Percentiles rank a stretch among this genome's conserved stretches.
Conservation (phyloP, 2,797 vertebrate species). For the Manis pentadactyla region DNA sequence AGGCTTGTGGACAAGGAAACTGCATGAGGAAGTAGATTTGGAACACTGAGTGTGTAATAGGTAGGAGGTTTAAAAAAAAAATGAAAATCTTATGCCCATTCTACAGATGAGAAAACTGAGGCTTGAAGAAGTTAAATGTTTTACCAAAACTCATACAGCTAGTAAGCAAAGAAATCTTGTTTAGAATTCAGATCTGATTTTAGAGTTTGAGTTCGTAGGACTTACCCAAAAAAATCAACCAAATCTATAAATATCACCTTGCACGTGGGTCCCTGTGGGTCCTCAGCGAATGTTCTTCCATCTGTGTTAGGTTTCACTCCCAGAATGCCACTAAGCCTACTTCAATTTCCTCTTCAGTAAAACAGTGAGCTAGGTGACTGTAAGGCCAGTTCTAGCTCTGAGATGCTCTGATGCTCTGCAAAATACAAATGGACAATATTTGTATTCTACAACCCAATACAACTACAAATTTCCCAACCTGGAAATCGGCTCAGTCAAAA, state of each 20-base stretch:
- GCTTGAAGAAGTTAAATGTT: neutral
- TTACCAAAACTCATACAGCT: neutral
- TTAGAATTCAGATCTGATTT: neutral
- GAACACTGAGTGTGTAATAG: neutral
- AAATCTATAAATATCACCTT: neutral
- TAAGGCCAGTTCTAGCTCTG: neutral
- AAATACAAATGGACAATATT: neutral
- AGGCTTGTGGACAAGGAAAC: neutral
- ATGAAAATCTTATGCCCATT: neutral
- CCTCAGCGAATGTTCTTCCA: neutral
- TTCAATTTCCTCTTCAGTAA: neutral
- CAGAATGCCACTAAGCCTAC: neutral
- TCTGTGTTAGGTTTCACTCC: neutral
- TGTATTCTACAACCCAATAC: no score
- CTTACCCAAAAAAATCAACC: neutral
- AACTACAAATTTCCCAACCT: neutral
- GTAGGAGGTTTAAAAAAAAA: neutral
- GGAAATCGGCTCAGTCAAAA: neutral
- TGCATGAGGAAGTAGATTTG: neutral
- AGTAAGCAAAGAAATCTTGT: neutral
- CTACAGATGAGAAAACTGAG: constrained; percentile 17
- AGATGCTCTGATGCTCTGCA: neutral
- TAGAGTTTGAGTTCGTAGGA: neutral
- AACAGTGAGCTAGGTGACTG: neutral
- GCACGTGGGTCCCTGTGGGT: neutral